Evolutionary conservation across 2,113 vertebrate species (phyloP), one percentile per base, ranked within the genome.

Genomic region (Macroglossus sobrinus): DNA sequence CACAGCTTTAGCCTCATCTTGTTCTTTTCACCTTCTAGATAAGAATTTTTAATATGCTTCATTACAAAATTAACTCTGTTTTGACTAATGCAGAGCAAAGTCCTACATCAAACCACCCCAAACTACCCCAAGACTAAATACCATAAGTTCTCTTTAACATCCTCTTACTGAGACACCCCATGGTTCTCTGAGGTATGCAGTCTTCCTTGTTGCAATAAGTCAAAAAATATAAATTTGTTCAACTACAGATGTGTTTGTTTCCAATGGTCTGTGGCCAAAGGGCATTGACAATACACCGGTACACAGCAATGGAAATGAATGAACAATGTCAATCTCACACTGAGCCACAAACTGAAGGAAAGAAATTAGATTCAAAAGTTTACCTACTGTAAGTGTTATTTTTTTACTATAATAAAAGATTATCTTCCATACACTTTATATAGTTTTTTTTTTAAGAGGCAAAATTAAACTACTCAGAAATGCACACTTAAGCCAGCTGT

Each of bases 281-380:
- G 10, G 1, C n/a, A 68, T 66, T 66, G 72, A 59, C 38, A 82
- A 35, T n/a, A 78, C 19, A 40, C 24, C 53, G 47, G 30, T 78
- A 72, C 24, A 90, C 63, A 84, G 53, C n/a, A 64, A 53, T 85
- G 78, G 11, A 85, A 79, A 84, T 85, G 38, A 59, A 82, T 68
- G 40, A 92, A 43, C 47, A 57, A 45, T 9, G 30, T 28, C 33
- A 43, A 33, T 82, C 4, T 84, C 12, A 74, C 15, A 66, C 3
- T 91, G 43, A 55, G 28, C 64, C 89, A 92, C 71, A 80, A 50
- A 92, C 57, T 24, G 4, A 93, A n/a, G 13, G 43, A 80, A 80
- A 94, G 21, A 93, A 75, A 89, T n/a, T 63, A 84, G 35, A 87
- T 81, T 93, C 30, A 72, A 79, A 94, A 18, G 30, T 55, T 59